Conservation (phyloP, 2,888 invertebrate genomes). For the Pegoplata infirma region DNA sequence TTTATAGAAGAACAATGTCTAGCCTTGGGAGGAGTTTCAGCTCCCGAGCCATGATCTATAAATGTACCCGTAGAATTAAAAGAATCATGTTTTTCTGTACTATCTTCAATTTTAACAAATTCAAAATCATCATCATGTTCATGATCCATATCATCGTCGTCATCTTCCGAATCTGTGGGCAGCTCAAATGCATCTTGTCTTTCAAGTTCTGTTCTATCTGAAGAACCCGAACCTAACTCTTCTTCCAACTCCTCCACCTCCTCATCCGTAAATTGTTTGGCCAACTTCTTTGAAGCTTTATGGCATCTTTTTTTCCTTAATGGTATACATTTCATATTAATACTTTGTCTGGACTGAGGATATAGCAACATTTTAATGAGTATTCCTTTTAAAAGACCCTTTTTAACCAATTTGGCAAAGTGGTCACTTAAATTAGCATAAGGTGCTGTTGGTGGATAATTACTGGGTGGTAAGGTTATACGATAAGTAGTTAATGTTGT, state of each 20-base stretch:
- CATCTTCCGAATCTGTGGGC: slow-evolving; percentile 78
- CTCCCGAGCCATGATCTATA: slow-evolving; percentile 78
- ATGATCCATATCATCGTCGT: slow-evolving; percentile 65
- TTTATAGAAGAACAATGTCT: slow-evolving; percentile 74
- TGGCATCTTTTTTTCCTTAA: slow-evolving; percentile 78
- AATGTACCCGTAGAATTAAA: slow-evolving; percentile 78
- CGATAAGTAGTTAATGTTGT: slow-evolving; percentile 56
- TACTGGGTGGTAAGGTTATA: slow-evolving; percentile 84
- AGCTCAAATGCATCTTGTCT: slow-evolving; percentile 81
- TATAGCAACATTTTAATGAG: slow-evolving; percentile 88
- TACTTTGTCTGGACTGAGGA: slow-evolving; percentile 80
- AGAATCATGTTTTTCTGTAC: slow-evolving; percentile 77
- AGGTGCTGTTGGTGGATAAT: slow-evolving; percentile 87
- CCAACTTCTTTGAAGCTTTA: slow-evolving; percentile 76
- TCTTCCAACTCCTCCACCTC: slow-evolving; percentile 54
- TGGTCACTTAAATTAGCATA: slow-evolving; percentile 88
- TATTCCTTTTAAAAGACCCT: slow-evolving; percentile 84
- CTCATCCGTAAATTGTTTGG: slow-evolving; percentile 63
- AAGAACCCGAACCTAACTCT: slow-evolving; percentile 59
- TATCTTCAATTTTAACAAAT: slow-evolving; percentile 84
- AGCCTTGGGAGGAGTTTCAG: slow-evolving; percentile 56
- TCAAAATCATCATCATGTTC: slow-evolving; percentile 78
- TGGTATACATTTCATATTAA: slow-evolving; percentile 80
- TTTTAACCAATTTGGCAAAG: slow-evolving; percentile 86
- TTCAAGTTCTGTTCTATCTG: slow-evolving; percentile 74